These are phyloP conservation scores for Nerophis ophidion DNA, from an alignment of 2,113 vertebrate species.

Conservation along the genomic window DNA sequence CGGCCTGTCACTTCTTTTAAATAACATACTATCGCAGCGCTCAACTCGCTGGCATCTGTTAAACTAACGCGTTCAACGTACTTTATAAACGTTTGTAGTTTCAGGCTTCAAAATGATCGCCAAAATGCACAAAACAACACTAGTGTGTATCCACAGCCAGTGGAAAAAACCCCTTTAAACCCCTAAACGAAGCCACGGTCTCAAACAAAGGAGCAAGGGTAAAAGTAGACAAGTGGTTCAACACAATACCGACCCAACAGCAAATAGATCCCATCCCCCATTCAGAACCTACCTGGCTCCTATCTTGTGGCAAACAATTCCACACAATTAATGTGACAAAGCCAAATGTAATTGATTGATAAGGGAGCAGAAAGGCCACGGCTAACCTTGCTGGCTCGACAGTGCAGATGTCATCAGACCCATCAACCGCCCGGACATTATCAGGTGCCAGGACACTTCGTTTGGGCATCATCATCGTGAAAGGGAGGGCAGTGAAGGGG, in stretches of 20 bases:
- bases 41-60: too few relatives aligned
- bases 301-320: constrained; percentile 64
- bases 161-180: neutral
- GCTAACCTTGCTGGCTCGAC: constrained; percentile 43
- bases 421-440: constrained; percentile 57
- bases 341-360: constrained; percentile 71
- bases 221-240: constrained; percentile 18
- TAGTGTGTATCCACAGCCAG: neutral
- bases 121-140: neutral
- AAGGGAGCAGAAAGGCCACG: constrained; percentile 34
- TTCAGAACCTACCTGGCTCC: constrained; percentile 37
- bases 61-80: too few relatives aligned
- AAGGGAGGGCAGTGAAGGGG: constrained; percentile 66
- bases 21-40: too few relatives aligned
- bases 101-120: too few relatives aligned
- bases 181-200: neutral
- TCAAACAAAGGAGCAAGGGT: constrained; percentile 30
- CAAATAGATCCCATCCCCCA: constrained; percentile 22
- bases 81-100: too few relatives aligned
- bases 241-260: constrained; percentile 8
- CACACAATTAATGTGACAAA: constrained; percentile 69
- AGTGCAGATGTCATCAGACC: constrained; percentile 68
- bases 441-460: constrained; percentile 63
- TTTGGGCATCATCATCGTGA: constrained; percentile 61
- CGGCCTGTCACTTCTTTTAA: too few relatives aligned